Base-by-base conservation (phyloP, 2,797 vertebrate species). In the Xiphophorus birchmanni region DNA sequence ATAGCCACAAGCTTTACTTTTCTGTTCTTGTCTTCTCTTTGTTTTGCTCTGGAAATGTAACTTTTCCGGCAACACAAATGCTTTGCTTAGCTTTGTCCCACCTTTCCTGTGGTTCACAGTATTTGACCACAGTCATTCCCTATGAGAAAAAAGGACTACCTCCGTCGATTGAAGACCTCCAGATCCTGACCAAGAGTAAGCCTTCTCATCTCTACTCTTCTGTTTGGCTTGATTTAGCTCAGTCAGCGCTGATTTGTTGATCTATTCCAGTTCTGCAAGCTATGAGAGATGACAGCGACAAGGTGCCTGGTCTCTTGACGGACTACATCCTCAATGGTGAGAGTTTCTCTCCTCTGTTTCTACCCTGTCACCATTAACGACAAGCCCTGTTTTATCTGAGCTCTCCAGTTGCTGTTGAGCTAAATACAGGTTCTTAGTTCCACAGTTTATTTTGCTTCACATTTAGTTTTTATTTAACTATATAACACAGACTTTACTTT, bases 261-360 rank as follows among this genome's bases (percentile, higher is more conserved):
- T 79, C 73, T 7, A 54, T 87, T 90, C 65, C 56, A 99, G 98
- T 99, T 92, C 96, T 99, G 35, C 94, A 94, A 86, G 99, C 98
- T 45, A 99, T 99, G 97, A 98, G 96, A 86, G 99, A 99, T 1
- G 97, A 99, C 86, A 98, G 97, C 0, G 98, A 99, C 83, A 99
- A 97, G 93, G 98, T 99, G 84, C 98, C 99, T 78, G 95, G 96
- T 78, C 97, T 99, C 88, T 92, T 99, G 88, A 99, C 98, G 81
- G 98, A 99, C 92, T 99, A 99, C 81, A 99, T 99, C 86, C 97
- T 99, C 91, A 99, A 99, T 96, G 98, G 98, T 99, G 92, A 96
- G 93, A 4, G 29, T 50, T 37, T 26, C 12, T 60, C 4, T 67
- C 47, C 44, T 12, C 3, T 21, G 26, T 65, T 76, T 18, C 2